Evolutionary conservation across 2,888 invertebrate species (phyloP), one percentile per base, ranked within the genome.

Genomic region (Tryphoninae sp.): DNA sequence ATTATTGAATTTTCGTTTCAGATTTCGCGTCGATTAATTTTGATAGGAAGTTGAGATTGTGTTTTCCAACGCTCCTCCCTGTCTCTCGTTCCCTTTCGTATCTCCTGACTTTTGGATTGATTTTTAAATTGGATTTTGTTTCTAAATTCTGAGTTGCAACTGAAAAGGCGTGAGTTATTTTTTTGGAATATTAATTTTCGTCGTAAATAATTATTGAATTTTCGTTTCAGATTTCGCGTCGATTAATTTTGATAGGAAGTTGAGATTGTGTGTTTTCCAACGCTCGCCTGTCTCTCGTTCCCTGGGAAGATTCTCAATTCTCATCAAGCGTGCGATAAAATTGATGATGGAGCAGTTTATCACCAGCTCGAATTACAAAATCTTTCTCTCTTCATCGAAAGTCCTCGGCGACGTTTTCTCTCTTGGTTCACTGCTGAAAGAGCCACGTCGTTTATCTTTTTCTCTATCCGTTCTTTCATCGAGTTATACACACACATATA

Each of bases 261-360:
- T 77, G 55, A 69, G 73, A 74, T 76, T 64, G 81, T 73, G 19
- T 69, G n/a, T n/a, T n/a, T n/a, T n/a, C n/a, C n/a, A 16, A 40
- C 16, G n/a, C 40, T 61, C n/a, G 22, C 49, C 19, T 11, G 69
- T 79, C 71, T 78, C 74, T 59, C 58, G 16, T 23, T 64, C 51
- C 53, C 45, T 11, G 13, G 1, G 45, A 45, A 45, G 58, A 42
- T 42, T 16, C 69, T 69, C 74, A 45, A 75, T 77, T 77, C 72
- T 67, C 75, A 58, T 67, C 13, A 45, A 45, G 77, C 40, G 61
- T 13, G 74, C 65, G 81, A 65, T 62, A 65, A 78, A 78, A 81
- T 78, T 78, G 81, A 81, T 81, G 81, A 73, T 49, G 40, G 64
- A 79, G 75, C 80, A 33, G 71, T 67, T 74, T 76, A 64, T 74